Evolutionary conservation across 2,113 vertebrate genomes (phyloP).

Genomic region (Gambusia affinis): DNA sequence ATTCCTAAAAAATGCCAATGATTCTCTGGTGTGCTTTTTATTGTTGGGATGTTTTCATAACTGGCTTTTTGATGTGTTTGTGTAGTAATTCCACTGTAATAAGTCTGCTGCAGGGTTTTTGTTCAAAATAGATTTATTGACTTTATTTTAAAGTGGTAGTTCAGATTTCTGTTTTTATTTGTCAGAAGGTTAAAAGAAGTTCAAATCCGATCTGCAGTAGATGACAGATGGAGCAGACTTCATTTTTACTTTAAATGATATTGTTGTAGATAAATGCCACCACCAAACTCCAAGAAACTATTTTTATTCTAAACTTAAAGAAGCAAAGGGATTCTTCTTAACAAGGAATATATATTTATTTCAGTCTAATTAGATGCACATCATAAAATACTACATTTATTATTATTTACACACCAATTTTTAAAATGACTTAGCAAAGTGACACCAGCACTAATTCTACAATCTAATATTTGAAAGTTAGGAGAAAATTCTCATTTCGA

Average conservation of each 20-base stretch:
- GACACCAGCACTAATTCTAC: too few relatives aligned
- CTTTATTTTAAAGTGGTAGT: not conserved
- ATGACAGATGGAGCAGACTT: not conserved
- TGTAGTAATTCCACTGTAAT: not conserved
- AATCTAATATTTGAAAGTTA: too few relatives aligned
- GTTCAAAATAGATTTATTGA: not conserved
- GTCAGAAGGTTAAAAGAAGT: not conserved
- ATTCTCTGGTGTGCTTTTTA: constrained; percentile 25
- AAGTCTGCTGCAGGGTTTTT: not conserved
- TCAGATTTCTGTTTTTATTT: not conserved
- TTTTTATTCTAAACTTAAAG: not conserved
- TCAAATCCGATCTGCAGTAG: not conserved
- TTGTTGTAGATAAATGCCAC: too few relatives aligned
- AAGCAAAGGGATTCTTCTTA: not conserved
- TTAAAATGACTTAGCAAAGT: too few relatives aligned
- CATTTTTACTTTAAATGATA: not conserved
- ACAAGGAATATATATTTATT: not conserved
- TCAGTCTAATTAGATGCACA: not conserved
- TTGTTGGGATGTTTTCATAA: constrained; percentile 9
- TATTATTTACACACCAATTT: not conserved
- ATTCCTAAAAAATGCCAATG: constrained; percentile 90
- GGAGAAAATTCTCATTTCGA: too few relatives aligned
- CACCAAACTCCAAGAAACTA: not conserved
- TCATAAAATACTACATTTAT: not conserved
- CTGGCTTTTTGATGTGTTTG: too few relatives aligned